A percentile compares a stretch with the other conserved stretches of the same genome.
phyloP scores from a whole-genome alignment of 2,113 vertebrate species.

The Rhagologus leucostigma region DNA sequence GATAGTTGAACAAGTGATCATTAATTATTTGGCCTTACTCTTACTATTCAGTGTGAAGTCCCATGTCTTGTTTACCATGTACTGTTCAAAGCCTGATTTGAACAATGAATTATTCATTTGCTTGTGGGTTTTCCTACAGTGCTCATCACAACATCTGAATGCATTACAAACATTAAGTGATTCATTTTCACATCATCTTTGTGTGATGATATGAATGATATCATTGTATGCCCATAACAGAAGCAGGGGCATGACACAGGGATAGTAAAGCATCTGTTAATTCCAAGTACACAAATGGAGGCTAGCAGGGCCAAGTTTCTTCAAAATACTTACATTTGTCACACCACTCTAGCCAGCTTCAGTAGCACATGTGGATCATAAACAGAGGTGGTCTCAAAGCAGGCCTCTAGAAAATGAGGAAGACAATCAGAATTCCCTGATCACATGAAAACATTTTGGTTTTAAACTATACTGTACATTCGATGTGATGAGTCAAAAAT shows the following conservation, averaged over 20 bases:
- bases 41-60: not conserved
- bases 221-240: not conserved
- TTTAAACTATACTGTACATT: not conserved
- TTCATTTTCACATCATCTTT: conserved; percentile 36
- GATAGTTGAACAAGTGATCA: not conserved
- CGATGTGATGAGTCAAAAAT: not conserved
- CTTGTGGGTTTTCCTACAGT: conserved; percentile 20
- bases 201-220: conserved; percentile 16
- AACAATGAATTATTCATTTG: conserved; percentile 51
- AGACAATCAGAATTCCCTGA: not conserved
- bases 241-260: not conserved
- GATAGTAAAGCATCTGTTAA: not conserved
- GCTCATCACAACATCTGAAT: conserved; percentile 40
- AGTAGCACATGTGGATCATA: not conserved
- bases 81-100: not conserved
- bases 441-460: not conserved
- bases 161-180: not conserved
- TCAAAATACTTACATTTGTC: not conserved
- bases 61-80: not conserved
- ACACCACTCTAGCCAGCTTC: not conserved
- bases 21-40: not conserved
- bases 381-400: not conserved
- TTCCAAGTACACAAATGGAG: not conserved
- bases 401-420: not conserved
- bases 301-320: not conserved